Evolutionary conservation across 2,797 vertebrate genomes (phyloP).

Genomic region (Peromyscus eremicus): DNA sequence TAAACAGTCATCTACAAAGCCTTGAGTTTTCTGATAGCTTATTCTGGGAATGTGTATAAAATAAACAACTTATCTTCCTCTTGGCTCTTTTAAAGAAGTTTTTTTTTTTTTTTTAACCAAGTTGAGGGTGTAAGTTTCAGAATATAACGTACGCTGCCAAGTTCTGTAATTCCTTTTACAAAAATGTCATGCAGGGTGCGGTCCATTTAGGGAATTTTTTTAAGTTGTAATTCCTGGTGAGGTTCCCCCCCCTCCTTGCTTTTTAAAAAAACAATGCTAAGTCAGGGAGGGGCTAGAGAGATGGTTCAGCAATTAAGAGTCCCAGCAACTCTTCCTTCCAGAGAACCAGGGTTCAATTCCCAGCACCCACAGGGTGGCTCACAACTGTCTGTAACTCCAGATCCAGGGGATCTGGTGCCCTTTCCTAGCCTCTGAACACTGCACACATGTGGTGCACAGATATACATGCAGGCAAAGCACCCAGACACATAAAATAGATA

Average conservation of each 20-base stretch:
- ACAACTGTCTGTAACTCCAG: background rate
- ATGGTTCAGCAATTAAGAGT: background rate
- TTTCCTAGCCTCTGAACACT: background rate
- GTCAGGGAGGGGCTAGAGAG: background rate
- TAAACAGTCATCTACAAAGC: constrained; percentile 60
- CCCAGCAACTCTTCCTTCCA: background rate
- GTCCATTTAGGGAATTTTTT: constrained; percentile 64
- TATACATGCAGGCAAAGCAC: background rate
- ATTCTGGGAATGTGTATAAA: constrained; percentile 72
- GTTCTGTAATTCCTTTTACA: constrained; percentile 72
- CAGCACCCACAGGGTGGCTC: background rate
- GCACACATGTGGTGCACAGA: background rate
- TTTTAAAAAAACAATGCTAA: background rate
- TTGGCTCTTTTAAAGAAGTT: constrained; percentile 65
- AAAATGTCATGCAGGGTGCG: constrained; percentile 79
- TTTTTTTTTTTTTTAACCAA: constrained; percentile 69
- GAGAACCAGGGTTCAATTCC: background rate
- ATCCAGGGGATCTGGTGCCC: background rate
- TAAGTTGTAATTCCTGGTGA: constrained; percentile 58
- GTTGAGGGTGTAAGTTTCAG: constrained; percentile 72
- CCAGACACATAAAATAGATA: background rate
- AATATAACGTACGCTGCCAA: constrained; percentile 71
- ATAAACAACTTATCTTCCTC: constrained; percentile 76
- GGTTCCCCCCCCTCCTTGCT: background rate
- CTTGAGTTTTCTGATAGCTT: constrained; percentile 28